Conservation (phyloP, 2,888 invertebrate species). For the Nomada lathburiana region DNA sequence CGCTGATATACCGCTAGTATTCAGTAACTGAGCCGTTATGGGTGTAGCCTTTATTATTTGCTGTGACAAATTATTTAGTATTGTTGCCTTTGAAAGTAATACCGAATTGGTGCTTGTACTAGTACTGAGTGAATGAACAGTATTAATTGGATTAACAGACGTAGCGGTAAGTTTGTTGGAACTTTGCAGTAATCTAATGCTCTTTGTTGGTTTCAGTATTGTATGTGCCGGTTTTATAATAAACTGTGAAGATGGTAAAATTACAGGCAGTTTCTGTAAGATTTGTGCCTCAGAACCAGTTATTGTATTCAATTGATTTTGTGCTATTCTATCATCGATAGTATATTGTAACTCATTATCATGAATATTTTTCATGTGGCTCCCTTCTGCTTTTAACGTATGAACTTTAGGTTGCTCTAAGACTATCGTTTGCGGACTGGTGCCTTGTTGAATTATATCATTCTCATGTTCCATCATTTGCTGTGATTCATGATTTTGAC, state of each 20-base stretch:
- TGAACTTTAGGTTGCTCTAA: constrained; percentile 57
- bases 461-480: constrained; percentile 39
- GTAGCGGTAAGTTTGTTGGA: constrained; percentile 68
- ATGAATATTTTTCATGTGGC: constrained; percentile 47
- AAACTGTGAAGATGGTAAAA: constrained; percentile 79
- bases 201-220: constrained; percentile 75
- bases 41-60: constrained; percentile 77
- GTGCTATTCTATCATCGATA: constrained; percentile 60
- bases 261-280: constrained; percentile 74
- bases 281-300: constrained; percentile 74
- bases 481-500: constrained; percentile 31
- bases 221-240: constrained; percentile 78
- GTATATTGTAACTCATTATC: constrained; percentile 65
- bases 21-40: constrained; percentile 74
- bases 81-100: constrained; percentile 76
- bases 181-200: constrained; percentile 75
- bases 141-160: constrained; percentile 50
- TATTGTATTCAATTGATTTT: constrained; percentile 58
- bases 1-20: constrained; percentile 69
- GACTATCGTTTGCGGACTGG: constrained; percentile 41
- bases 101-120: constrained; percentile 73
- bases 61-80: constrained; percentile 74
- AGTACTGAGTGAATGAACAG: constrained; percentile 57
- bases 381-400: constrained; percentile 41
- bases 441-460: constrained; percentile 35